Evolutionary conservation across 35 echinoderm and acorn worm species (phyloP).

Genomic region (Heliocidaris erythrogramma): DNA sequence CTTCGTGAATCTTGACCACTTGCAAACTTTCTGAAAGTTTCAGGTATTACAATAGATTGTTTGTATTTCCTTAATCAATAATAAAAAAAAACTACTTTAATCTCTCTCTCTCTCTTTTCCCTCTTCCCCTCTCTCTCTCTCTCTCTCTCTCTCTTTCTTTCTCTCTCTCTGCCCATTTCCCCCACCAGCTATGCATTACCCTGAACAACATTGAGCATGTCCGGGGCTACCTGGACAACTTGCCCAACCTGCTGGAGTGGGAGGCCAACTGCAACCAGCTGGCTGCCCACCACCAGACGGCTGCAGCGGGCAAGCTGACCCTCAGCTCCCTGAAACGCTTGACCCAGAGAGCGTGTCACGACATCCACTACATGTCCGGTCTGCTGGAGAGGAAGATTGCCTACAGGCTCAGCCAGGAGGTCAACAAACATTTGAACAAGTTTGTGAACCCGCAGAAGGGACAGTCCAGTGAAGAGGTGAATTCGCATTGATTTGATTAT

Average conservation of each 20-base stretch:
- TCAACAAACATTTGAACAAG: slow-evolving; percentile 72
- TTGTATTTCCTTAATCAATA: too few relatives aligned
- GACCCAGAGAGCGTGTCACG: slow-evolving; percentile 68
- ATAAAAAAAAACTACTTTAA: too few relatives aligned
- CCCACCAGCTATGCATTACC: slow-evolving; percentile 89
- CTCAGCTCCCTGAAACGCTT: slow-evolving; percentile 77
- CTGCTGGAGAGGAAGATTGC: slow-evolving; percentile 78
- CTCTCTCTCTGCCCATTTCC: neutral
- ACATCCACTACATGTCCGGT: slow-evolving; percentile 65
- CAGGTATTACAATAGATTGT: too few relatives aligned
- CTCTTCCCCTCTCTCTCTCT: neutral
- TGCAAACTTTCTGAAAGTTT: too few relatives aligned
- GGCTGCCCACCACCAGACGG: slow-evolving; percentile 68
- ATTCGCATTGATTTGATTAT: neutral
- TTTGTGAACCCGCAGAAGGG: slow-evolving; percentile 62
- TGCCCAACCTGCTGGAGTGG: slow-evolving; percentile 85
- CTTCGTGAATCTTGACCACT: too few relatives aligned
- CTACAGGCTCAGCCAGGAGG: slow-evolving; percentile 81
- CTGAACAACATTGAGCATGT: slow-evolving; percentile 99
- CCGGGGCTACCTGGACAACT: slow-evolving; percentile 84
- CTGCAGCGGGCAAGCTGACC: slow-evolving; percentile 77
- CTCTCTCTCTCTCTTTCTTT: neutral
- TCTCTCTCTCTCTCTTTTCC: too few relatives aligned
- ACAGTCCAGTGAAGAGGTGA: slow-evolving; percentile 63
- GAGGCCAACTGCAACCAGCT: slow-evolving; percentile 71